Conservation (phyloP, 2,797 vertebrate genomes). For the Falco biarmicus region DNA sequence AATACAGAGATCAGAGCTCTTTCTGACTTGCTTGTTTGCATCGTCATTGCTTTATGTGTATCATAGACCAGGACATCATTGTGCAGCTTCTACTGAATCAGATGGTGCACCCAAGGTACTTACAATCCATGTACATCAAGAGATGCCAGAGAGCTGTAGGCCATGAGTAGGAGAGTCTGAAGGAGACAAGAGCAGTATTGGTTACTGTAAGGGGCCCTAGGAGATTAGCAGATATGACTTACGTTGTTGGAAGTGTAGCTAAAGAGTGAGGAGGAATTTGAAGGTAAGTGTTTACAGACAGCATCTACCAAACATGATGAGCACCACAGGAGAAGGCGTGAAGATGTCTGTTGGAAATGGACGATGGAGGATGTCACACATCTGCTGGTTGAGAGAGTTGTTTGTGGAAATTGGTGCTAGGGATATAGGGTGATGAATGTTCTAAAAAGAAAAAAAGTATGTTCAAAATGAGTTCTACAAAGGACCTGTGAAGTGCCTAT, state of each 20-base stretch:
- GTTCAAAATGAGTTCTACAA: neutral
- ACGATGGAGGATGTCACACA: neutral
- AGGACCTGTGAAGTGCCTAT: neutral
- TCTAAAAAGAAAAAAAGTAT: neutral
- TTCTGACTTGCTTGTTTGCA: neutral
- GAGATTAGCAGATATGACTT: neutral
- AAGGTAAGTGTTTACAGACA: neutral
- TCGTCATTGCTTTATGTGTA: neutral
- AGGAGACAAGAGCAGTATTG: neutral
- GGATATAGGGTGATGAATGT: neutral
- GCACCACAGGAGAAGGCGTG: neutral
- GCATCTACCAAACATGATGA: neutral
- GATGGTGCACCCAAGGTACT: neutral
- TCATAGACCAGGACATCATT: neutral
- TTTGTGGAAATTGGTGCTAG: neutral
- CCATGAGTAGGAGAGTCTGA: neutral
- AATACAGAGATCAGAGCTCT: neutral
- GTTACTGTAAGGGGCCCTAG: neutral
- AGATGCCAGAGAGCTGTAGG: neutral
- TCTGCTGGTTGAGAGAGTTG: neutral
- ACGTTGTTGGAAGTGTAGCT: neutral
- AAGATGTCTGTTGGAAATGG: neutral
- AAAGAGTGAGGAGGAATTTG: neutral
- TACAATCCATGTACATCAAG: fast-evolving
- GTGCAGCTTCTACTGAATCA: neutral